Evolutionary conservation across 2,797 vertebrate genomes (phyloP).

Genomic region (Bovichtus variegatus): DNA sequence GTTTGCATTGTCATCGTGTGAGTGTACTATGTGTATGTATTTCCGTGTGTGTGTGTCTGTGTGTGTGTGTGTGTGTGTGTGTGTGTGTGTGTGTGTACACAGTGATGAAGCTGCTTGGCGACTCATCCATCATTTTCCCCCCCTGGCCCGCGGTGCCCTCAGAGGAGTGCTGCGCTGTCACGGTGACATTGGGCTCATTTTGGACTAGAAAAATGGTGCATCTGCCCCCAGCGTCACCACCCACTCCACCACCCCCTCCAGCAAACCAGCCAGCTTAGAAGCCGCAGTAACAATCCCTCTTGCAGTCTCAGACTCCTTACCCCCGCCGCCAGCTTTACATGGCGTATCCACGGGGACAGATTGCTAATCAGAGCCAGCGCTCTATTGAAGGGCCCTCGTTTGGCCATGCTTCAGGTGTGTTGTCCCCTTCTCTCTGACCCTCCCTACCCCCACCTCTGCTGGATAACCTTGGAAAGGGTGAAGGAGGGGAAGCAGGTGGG

Average conservation of each 20-base stretch:
- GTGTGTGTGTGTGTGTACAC: constrained; percentile 25
- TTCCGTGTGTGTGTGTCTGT: constrained; percentile 16
- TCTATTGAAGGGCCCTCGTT: constrained; percentile 53
- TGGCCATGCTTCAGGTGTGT: constrained; percentile 49
- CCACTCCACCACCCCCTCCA: neutral
- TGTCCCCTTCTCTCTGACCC: constrained; percentile 47
- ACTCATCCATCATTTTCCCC: constrained; percentile 81
- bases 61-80: neutral
- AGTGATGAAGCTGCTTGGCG: constrained; percentile 71
- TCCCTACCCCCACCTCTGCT: constrained; percentile 8
- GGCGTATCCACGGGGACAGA: constrained; percentile 48
- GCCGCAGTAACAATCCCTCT: constrained; percentile 65
- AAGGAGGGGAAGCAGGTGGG: constrained; percentile 33
- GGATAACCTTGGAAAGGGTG: constrained; percentile 69
- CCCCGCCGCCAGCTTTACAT: constrained; percentile 33
- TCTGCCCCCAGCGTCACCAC: constrained; percentile 43
- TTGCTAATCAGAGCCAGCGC: constrained; percentile 62
- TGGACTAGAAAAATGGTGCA: constrained; percentile 79
- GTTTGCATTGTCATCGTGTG: constrained; percentile 56
- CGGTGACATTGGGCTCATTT: constrained; percentile 83
- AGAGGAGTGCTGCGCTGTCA: constrained; percentile 75
- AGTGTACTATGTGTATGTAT: constrained; percentile 31
- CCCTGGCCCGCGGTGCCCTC: constrained; percentile 73
- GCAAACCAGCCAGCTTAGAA: constrained; percentile 49
- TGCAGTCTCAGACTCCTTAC: constrained; percentile 44